Base-by-base conservation (phyloP, 2,113 vertebrate genomes). In the Eleginops maclovinus region DNA sequence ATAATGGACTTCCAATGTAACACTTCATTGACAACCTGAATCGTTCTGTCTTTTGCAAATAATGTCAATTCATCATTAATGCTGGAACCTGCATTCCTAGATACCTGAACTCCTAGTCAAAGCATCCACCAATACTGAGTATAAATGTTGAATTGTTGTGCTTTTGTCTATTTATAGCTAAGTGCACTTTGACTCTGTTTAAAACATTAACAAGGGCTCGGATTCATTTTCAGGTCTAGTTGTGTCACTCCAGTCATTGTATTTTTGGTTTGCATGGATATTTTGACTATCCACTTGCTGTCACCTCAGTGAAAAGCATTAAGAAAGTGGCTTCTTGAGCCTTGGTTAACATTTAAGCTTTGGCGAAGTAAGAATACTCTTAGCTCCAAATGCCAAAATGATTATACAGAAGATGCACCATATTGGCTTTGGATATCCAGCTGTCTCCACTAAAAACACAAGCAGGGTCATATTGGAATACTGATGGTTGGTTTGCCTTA, bases 91-190 rank as follows among this genome's bases (percentile, higher is more conserved):
- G 47, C n/a, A 36, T 61, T 15, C 17, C 28, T 4, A 65, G 44
- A 44, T 65, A 54, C 44, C 22, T 31, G 31, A 22, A 66, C 36
- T n/a, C 9, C 17, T 11, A 28, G 15, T 11, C 43, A 59, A 15
- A 2, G 47, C 58, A 26, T 66, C 31, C 12, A 26, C 24, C 12
- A 36, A 44, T 19, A 46, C 54, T 21, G 16, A 51, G 21, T 66
- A 74, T 78, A 65, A 75, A 81, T 16, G 3, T 55, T 78, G 59
- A 17, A 67, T 69, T 31, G 4, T 54, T 64, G 63, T 28, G 26
- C 68, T 41, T 31, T 60, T 60, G 40, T 63, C 24, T 75, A 71
- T 82, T 78, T 74, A 66, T 51, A 71, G 47, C 43, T 17, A 40
- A 82, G 65, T 50, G 60, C 60, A 66, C 46, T 56, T 69, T 70